Percentiles rank a stretch among this genome's conserved stretches.
Evolutionary conservation across 2,797 vertebrate species (phyloP).

Genomic region (Cuniculus paca): DNA sequence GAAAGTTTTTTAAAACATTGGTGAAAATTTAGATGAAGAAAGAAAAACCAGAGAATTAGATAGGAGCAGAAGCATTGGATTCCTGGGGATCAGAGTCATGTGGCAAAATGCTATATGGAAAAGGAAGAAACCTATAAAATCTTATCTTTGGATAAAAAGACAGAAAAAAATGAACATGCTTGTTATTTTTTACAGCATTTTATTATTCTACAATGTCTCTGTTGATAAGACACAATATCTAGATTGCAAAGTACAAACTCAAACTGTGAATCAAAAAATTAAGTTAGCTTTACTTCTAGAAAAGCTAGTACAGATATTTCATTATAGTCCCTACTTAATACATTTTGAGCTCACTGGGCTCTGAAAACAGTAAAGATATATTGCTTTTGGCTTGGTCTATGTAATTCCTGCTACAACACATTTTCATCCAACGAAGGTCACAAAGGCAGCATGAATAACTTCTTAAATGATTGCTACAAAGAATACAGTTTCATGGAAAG

Average conservation of each 20-base stretch:
- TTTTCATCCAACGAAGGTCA: slow-evolving; percentile 63
- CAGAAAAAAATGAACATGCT: neutral
- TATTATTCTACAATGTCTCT: slow-evolving; percentile 41
- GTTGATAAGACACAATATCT: neutral
- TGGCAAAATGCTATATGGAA: neutral
- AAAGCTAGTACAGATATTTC: slow-evolving; percentile 48
- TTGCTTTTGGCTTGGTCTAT: slow-evolving; percentile 60
- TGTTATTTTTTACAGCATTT: slow-evolving; percentile 14
- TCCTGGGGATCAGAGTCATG: neutral
- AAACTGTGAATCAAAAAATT: slow-evolving; percentile 10
- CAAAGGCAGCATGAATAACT: slow-evolving; percentile 62
- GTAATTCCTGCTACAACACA: slow-evolving; percentile 63
- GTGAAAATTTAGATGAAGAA: neutral
- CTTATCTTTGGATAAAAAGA: neutral
- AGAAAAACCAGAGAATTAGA: neutral
- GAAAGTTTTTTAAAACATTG: neutral
- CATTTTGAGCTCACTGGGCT: neutral
- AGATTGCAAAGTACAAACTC: slow-evolving; percentile 49
- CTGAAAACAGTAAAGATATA: slow-evolving; percentile 37
- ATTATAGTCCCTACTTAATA: neutral
- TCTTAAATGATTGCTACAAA: slow-evolving; percentile 67
- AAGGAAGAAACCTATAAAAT: neutral
- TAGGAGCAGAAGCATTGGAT: neutral
- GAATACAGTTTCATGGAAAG: slow-evolving; percentile 16
- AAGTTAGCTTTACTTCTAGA: slow-evolving; percentile 4